These are phyloP conservation scores for Neopipo cinnamomea DNA, from an alignment of 2,113 vertebrate genomes.

Conservation along the genomic window DNA sequence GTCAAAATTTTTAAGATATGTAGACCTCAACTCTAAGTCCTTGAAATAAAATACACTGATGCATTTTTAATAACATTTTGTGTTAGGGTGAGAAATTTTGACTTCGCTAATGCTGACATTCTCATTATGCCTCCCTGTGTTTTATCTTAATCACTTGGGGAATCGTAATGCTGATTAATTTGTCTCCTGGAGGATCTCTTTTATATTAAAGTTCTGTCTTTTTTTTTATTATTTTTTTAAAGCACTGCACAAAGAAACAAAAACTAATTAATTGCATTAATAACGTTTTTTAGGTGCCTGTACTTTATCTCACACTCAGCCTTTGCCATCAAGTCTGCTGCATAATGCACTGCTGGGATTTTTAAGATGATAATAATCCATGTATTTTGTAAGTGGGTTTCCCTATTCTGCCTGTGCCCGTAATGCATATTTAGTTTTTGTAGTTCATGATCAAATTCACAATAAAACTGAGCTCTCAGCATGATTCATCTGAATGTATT, in stretches of 20 bases:
- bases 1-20: neutral
- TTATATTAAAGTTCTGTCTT: neutral
- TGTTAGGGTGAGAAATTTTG: neutral
- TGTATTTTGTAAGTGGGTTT: neutral
- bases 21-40: neutral
- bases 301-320: neutral
- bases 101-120: neutral
- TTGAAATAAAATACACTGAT: neutral
- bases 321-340: neutral
- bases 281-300: neutral
- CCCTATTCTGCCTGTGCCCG: neutral
- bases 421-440: neutral
- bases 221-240: neutral
- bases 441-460: neutral
- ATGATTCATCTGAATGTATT: neutral
- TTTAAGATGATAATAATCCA: neutral
- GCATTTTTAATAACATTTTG: neutral
- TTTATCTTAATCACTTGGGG: neutral
- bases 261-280: conserved; percentile 39
- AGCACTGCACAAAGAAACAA: conserved; percentile 8
- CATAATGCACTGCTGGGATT: neutral
- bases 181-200: conserved; percentile 17
- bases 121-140: neutral
- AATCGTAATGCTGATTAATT: conserved; percentile 38
- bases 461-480: neutral